Evolutionary conservation across 1,140 invertebrate genomes (phyloP), one percentile per base, ranked within the genome.

Genomic region (Heliconius congener): DNA sequence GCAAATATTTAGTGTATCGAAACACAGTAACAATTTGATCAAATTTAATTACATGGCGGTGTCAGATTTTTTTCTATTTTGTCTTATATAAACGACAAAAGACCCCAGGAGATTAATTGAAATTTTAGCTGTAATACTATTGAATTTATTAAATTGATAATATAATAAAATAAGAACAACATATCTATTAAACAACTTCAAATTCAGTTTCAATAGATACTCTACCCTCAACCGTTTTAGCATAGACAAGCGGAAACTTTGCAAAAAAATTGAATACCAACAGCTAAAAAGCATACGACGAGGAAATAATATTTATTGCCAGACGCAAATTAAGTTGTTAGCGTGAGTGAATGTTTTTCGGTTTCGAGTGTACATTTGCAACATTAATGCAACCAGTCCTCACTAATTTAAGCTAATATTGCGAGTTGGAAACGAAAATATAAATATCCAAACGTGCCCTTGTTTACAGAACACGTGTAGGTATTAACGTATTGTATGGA

Each of bases 401-500:
- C 60, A 75, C 74, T 76, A 70, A 76, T 76, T 76, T 76, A 76
- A 60, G 74, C 57, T 76, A 76, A 76, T 76, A 76, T 70, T 66
- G 74, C 42, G 39, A 60, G 42, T 71, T 39, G 37, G 5, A 71
- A 76, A 27, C 60, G 74, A 42, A 76, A 71, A 76, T 76, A 76
- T 76, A 76, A 70, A 70, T 71, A 76, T 76, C 8, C 66, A 13
- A 75, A 75, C 74, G 8, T 75, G 74, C n/a, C 74, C 57, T 70
- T 77, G 55, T 39, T 83, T 72, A 81, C 34, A 37, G 74, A 81
- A 81, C 76, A 81, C 42, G 71, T 83, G 77, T 77, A 79, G 19
- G 75, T 74, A 81, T 81, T 79, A 81, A 50, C 57, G 75, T 77
- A 71, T 81, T 81, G 74, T 81, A 46, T 71, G 80, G 46, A 81